Evolutionary conservation across 2,888 invertebrate species (phyloP).

Genomic region (Drosophila buzzatii): DNA sequence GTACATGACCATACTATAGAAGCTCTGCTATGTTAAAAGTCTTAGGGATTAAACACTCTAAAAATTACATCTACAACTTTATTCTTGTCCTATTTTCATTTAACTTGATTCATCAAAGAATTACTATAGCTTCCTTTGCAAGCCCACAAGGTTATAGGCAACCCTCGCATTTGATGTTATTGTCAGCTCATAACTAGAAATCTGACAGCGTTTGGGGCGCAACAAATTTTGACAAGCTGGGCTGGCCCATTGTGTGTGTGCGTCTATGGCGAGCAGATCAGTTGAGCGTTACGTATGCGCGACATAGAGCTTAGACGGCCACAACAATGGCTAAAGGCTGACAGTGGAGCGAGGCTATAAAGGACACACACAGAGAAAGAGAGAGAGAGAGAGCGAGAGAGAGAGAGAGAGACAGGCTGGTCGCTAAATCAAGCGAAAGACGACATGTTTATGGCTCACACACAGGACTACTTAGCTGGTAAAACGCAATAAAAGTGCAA

Average conservation of each 20-base stretch:
- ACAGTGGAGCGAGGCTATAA: background rate
- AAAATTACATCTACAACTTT: background rate
- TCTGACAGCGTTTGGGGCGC: slow-evolving; percentile 35
- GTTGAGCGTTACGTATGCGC: slow-evolving; percentile 67
- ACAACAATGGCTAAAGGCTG: slow-evolving; percentile 46
- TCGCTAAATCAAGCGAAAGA: slow-evolving; percentile 84
- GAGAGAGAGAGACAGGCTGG: slow-evolving; percentile 19
- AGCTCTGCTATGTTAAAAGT: too few species aligned
- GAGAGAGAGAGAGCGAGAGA: slow-evolving; percentile 1
- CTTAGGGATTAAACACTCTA: too few species aligned
- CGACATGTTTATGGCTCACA: slow-evolving; percentile 85
- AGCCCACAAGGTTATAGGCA: background rate
- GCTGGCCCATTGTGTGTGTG: slow-evolving; percentile 38
- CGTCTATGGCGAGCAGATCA: slow-evolving; percentile 28
- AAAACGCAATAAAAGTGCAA: slow-evolving; percentile 84
- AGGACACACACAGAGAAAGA: background rate
- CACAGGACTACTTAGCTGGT: slow-evolving; percentile 69
- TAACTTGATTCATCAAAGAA: background rate
- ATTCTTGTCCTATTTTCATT: background rate
- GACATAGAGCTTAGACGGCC: slow-evolving; percentile 64
- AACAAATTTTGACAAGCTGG: slow-evolving; percentile 42
- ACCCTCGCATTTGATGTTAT: slow-evolving; percentile 21
- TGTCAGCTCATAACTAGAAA: slow-evolving; percentile 49
- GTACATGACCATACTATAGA: too few species aligned
- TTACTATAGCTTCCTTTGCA: too few species aligned